Conservation (phyloP, 1,140 invertebrate species). For the Drosophila obscura region DNA sequence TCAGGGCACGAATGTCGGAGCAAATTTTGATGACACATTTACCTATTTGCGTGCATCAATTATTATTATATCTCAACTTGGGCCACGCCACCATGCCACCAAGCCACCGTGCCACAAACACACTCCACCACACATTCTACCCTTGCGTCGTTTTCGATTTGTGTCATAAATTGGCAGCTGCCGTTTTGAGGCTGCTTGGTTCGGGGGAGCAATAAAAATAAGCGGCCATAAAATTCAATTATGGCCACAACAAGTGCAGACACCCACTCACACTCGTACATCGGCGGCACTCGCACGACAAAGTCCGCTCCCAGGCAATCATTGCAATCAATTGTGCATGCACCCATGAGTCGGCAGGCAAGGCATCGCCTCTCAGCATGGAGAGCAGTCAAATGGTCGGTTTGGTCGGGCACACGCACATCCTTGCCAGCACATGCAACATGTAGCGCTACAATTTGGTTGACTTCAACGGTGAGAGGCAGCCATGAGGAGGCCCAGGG, state of each 20-base stretch:
- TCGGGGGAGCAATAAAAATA: slow-evolving; percentile 71
- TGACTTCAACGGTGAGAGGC: slow-evolving; percentile 22
- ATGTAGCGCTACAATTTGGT: slow-evolving; percentile 57
- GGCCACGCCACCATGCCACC: background rate
- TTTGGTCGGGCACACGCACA: slow-evolving; percentile 31
- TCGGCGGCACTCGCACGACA: slow-evolving; percentile 19
- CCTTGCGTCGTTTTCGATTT: slow-evolving; percentile 58
- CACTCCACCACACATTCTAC: slow-evolving; percentile 10
- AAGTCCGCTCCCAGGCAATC: slow-evolving; percentile 54
- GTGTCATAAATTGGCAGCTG: slow-evolving; percentile 76
- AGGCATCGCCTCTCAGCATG: background rate
- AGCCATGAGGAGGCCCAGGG: background rate
- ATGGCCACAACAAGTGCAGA: slow-evolving; percentile 79
- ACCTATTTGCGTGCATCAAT: slow-evolving; percentile 77
- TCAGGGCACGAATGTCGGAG: slow-evolving; percentile 26
- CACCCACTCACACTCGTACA: slow-evolving; percentile 22
- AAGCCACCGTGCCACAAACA: background rate
- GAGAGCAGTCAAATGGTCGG: slow-evolving; percentile 34
- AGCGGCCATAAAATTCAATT: slow-evolving; percentile 81
- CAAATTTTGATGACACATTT: slow-evolving; percentile 69
- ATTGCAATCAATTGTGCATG: slow-evolving; percentile 78
- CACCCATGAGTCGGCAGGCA: slow-evolving; percentile 30
- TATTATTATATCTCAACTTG: slow-evolving; percentile 51
- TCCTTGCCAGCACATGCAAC: slow-evolving; percentile 18
- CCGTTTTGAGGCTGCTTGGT: slow-evolving; percentile 23